phyloP scores from a whole-genome alignment of 2,113 vertebrate genomes.

The Verasper variegatus region DNA sequence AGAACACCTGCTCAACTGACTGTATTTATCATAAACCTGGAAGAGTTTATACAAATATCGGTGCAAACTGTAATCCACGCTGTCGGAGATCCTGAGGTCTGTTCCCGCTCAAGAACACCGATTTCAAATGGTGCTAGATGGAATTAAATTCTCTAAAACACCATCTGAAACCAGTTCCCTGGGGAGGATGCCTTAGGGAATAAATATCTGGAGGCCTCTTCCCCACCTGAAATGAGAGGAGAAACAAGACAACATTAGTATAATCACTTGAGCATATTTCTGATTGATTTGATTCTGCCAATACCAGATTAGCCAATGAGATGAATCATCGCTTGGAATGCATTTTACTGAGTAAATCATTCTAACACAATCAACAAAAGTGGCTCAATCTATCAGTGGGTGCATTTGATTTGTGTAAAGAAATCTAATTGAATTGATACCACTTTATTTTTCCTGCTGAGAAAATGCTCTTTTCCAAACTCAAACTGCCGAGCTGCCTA shows the following conservation, averaged over 20 bases:
- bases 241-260: background rate
- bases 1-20: background rate
- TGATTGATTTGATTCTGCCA: background rate
- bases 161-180: slow-evolving; percentile 98
- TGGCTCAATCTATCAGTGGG: background rate
- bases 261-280: background rate
- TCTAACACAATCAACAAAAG: background rate
- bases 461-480: background rate
- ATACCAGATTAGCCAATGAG: background rate
- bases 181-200: slow-evolving; percentile 83
- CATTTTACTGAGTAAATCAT: slow-evolving; percentile 3
- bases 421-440: background rate
- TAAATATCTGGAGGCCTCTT: background rate
- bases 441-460: slow-evolving; percentile 11
- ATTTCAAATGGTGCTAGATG: slow-evolving; percentile 99
- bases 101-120: slow-evolving; percentile 98
- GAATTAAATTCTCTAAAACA: slow-evolving; percentile 94
- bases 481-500: background rate
- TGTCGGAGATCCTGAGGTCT: slow-evolving; percentile 67
- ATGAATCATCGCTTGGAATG: background rate
- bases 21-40: background rate
- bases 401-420: background rate
- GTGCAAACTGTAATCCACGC: background rate
- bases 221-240: slow-evolving; percentile 41
- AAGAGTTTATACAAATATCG: background rate